Evolutionary conservation across 2,888 invertebrate species (phyloP), one percentile per base, ranked within the genome.

Genomic region (Griposia aprilina): DNA sequence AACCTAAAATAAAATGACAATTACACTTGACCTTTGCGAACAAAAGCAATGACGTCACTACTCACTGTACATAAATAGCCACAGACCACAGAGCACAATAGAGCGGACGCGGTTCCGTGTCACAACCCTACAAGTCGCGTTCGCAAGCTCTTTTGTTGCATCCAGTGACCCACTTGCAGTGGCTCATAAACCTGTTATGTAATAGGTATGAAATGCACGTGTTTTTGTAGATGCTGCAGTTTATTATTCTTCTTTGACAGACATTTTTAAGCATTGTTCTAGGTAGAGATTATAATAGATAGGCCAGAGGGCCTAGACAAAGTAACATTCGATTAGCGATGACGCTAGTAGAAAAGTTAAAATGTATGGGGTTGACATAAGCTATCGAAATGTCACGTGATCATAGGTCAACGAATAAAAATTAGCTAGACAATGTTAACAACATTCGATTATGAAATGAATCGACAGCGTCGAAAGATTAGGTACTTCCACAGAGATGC

Each of bases 21-120:
- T 79, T 68, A 78, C 78, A 71, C 88, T 88, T 88, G 87, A 88
- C 88, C 88, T 88, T 87, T 80, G 48, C 30, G 26, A 36, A 80
- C 69, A 80, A 66, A 81, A 68, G 76, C 48, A 23, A 65, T 82
- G 87, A 87, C 88, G 72, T 83, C 75, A 83, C 76, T 57, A 23
- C 23, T 30, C 41, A 23, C 23, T 30, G 68, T 65, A 71, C 74
- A 75, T 70, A 79, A 87, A 88, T 87, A 88, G 81, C 55, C 55
- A 71, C 70, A 84, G 83, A 77, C 55, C 74, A 71, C 57, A 63
- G 71, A 17, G 60, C 52, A 85, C 76, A 86, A 85, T 83, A 77
- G 77, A 57, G 80, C 85, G 86, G 85, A 85, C 48, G 85, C 52
- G 77, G 85, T 85, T 85, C 85, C 86, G 83, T 85, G 76, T 66